Base-by-base conservation (phyloP, 2,113 vertebrate genomes). In the Potamarius usumacintae region DNA sequence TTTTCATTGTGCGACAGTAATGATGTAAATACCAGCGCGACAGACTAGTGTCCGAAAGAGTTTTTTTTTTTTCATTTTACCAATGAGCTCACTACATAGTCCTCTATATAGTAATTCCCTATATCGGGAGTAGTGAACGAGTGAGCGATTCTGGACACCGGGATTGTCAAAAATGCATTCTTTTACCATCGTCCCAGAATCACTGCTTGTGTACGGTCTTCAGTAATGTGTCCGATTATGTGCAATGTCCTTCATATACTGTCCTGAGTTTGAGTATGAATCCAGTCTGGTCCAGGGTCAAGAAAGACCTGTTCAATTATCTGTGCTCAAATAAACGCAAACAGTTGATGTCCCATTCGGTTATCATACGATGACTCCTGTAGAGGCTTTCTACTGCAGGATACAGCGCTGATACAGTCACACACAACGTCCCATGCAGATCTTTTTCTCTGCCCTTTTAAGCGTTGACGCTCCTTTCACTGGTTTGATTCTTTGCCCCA, bases 381-480 rank as follows among this genome's bases (percentile, higher is more conserved):
- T 5, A 22, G 55, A 57, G 30, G 65, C 50, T 86, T 20, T 85
- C 25, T 27, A 8, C 58, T 78, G 48, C 62, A 85, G 52, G 34
- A 58, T 55, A 83, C 52, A 69, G 6, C n/a, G 17, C 52, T 53
- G n/a, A 85, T 53, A 72, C 10, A 72, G 55, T 81, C 25, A 60
- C 42, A 18, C 67, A 79, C 8, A 0, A 42, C 55, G 4, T 6
- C 12, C 14, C 76, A n/a, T 78, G 10, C 12, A 53, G 11, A 14
- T 53, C 9, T 22, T 77, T 77, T 53, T 27, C 5, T 78, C 79
- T 77, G 62, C 34, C 69, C 52, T 76, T 50, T 52, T 53, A 67
- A 15, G 62, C 62, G 69, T 86, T 78, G 15, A 89, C 83, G 79
- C 65, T 78, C 5, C 79, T 83, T 76, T 22, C 25, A 25, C 57